Conservation (phyloP, 2,113 vertebrate genomes). For the Aspidoscelis tigris region DNA sequence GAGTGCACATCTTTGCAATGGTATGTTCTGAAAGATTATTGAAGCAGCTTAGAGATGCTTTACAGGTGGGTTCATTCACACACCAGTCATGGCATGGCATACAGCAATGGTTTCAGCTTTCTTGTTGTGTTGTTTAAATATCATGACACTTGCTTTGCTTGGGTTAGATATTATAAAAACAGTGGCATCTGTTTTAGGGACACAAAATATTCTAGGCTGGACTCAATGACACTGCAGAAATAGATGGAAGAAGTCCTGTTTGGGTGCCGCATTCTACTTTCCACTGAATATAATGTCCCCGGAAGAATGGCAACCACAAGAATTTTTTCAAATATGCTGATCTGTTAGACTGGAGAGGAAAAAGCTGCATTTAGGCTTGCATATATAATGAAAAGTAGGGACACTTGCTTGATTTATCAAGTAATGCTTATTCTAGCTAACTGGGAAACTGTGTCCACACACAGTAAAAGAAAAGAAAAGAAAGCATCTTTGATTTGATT, state of each 20-base stretch:
- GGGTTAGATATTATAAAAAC: not conserved
- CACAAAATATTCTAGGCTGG: not conserved
- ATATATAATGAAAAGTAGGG: no score
- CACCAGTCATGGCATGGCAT: not conserved
- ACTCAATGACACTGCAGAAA: slow-evolving; percentile 15
- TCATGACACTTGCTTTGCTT: not conserved
- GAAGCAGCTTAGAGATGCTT: no score
- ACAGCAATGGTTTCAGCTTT: not conserved
- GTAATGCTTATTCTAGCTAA: no score
- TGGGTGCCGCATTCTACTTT: not conserved
- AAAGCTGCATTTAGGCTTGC: not conserved
- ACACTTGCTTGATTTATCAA: no score
- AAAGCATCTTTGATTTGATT: no score
- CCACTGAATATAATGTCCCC: not conserved
- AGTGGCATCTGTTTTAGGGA: not conserved
- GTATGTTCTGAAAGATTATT: not conserved
- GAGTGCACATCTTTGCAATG: no score
- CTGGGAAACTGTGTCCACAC: no score
- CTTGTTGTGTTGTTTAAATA: not conserved
- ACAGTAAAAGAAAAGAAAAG: no score
- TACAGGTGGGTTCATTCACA: no score
- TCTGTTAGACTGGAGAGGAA: not conserved
- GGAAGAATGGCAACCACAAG: not conserved
- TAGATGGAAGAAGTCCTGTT: not conserved
- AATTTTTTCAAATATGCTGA: not conserved